Evolutionary conservation across 2,113 vertebrate species (phyloP).

Genomic region (Perccottus glenii): DNA sequence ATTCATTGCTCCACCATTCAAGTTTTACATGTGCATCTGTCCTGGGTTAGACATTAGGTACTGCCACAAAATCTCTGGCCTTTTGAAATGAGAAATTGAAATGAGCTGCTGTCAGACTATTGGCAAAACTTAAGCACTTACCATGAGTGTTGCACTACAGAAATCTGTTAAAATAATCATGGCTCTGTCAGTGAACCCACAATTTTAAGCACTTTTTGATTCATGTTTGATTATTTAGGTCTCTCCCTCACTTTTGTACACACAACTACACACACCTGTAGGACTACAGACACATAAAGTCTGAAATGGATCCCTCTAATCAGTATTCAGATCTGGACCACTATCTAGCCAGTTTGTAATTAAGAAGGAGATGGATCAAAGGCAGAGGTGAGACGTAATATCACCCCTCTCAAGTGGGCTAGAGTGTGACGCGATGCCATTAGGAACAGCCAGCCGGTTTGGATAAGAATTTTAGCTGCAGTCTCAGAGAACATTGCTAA

Average conservation of each 20-base stretch:
- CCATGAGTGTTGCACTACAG: too few species aligned
- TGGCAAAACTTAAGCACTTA: too few species aligned
- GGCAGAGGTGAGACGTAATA: conserved; percentile 9
- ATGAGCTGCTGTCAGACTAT: too few species aligned
- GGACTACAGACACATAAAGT: not conserved
- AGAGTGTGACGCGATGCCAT: not conserved
- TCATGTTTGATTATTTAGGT: too few species aligned
- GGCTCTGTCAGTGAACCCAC: too few species aligned
- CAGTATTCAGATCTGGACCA: conserved; percentile 16
- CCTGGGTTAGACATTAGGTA: too few species aligned
- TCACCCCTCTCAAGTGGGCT: not conserved
- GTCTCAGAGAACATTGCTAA: not conserved
- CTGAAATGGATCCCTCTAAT: conserved; percentile 16
- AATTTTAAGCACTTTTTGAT: too few species aligned
- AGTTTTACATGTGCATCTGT: too few species aligned
- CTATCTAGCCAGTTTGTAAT: conserved; percentile 12
- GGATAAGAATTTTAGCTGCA: not conserved
- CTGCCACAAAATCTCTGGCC: too few species aligned
- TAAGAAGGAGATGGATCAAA: conserved; percentile 9
- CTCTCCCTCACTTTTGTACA: not conserved
- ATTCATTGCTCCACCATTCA: too few species aligned
- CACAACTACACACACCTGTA: not conserved
- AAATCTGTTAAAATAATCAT: too few species aligned
- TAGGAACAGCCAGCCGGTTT: not conserved
- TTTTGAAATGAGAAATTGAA: too few species aligned